Conservation (phyloP, 2,888 invertebrate species). For the Arrhopalites spinosus region DNA sequence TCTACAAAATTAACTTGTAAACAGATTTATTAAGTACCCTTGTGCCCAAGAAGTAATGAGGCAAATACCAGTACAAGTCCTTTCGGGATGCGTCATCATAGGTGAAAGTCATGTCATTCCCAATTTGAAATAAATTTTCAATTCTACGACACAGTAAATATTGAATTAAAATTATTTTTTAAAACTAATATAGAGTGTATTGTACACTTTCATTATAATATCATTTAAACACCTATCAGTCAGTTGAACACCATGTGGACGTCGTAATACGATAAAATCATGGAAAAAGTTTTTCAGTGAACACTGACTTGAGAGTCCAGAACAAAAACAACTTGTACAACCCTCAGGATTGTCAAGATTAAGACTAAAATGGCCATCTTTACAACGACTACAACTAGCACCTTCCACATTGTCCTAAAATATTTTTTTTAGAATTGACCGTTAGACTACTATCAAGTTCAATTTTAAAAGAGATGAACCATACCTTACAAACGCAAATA, state of each 20-base stretch:
- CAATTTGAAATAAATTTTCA: background rate
- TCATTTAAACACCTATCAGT: conserved; percentile 12
- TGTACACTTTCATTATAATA: no score
- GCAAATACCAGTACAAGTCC: conserved; percentile 12
- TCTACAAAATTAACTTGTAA: no score
- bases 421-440: background rate
- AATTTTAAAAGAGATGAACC: no score
- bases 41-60: background rate
- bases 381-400: conserved; percentile 43
- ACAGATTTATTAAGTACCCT: conserved; percentile 13
- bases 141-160: no score
- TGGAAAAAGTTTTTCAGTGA: background rate
- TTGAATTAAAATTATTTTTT: no score
- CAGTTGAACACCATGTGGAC: conserved; percentile 12
- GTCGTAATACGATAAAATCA: background rate
- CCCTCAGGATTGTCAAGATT: conserved; percentile 37
- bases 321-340: conserved; percentile 43
- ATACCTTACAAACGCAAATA: background rate
- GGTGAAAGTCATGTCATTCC: background rate
- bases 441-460: no score
- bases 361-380: conserved; percentile 48
- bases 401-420: conserved; percentile 46
- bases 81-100: conserved; percentile 2
- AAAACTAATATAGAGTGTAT: no score
- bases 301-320: conserved; percentile 11